A percentile compares a stretch with the other conserved stretches of the same genome.
These are phyloP conservation scores for Strigamia maritima DNA, from an alignment of 2,888 invertebrate species.

Conservation along the genomic window DNA sequence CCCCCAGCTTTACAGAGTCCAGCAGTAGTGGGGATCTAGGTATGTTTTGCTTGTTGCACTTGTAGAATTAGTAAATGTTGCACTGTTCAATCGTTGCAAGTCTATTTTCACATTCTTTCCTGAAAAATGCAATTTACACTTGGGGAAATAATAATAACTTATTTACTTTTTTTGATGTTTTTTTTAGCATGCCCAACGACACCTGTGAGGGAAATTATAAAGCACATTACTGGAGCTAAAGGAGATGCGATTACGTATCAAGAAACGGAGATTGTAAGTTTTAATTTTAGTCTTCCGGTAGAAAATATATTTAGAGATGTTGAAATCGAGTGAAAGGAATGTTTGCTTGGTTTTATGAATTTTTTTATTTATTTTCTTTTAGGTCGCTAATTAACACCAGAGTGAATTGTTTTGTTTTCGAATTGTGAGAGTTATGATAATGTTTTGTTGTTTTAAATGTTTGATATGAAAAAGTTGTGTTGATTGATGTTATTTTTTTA, in stretches of 20 bases:
- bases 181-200: conserved; percentile 31
- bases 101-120: background rate
- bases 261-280: conserved; percentile 42
- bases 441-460: background rate
- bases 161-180: background rate
- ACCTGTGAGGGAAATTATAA: conserved; percentile 23
- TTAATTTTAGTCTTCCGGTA: background rate
- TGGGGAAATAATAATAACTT: background rate
- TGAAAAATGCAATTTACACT: too few relatives aligned
- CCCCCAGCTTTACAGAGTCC: conserved; percentile 94
- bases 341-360: background rate
- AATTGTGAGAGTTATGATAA: too few relatives aligned
- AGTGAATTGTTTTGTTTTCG: background rate
- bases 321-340: background rate
- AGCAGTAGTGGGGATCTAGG: conserved; percentile 63
- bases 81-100: background rate
- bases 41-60: conserved; percentile 38
- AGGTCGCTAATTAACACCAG: conserved; percentile 17
- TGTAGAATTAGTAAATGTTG: background rate
- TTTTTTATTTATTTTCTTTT: conserved; percentile 21
- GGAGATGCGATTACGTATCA: conserved; percentile 39
- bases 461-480: background rate
- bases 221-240: conserved; percentile 5
- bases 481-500: background rate
- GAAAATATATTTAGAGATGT: background rate